A percentile compares a stretch with the other conserved stretches of the same genome.
Evolutionary conservation across 1,140 invertebrate genomes (phyloP).

Genomic region (Alviniconcha marisindica): DNA sequence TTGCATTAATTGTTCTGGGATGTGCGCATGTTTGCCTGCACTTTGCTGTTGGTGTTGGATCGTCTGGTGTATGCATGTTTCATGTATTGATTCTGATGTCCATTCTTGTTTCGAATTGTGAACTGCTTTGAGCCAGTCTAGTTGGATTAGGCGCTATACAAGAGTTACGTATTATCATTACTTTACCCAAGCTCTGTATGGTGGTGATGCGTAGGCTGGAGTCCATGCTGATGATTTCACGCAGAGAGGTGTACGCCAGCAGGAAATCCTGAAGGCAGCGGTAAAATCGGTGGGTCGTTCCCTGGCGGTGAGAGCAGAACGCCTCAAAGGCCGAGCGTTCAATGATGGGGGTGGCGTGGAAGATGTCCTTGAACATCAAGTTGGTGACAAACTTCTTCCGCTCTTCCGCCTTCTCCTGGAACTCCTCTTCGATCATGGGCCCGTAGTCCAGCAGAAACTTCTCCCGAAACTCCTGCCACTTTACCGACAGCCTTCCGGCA

Average conservation of each 20-base stretch:
- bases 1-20: too few species aligned
- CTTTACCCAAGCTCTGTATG: conserved; percentile 67
- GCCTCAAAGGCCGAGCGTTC: conserved; percentile 52
- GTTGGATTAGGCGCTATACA: too few species aligned
- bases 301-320: conserved; percentile 53
- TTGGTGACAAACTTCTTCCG: conserved; percentile 57
- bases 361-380: conserved; percentile 67
- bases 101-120: too few species aligned
- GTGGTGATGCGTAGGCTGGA: conserved; percentile 63
- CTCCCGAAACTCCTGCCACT: conserved; percentile 58
- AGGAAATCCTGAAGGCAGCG: conserved; percentile 58
- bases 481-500: conserved; percentile 30
- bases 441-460: conserved; percentile 63
- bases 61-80: too few species aligned
- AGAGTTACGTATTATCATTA: too few species aligned
- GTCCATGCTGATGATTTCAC: conserved; percentile 68
- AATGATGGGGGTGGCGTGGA: conserved; percentile 52
- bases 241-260: conserved; percentile 60
- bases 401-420: conserved; percentile 53
- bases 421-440: conserved; percentile 50
- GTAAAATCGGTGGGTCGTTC: conserved; percentile 60
- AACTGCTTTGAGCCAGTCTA: too few species aligned
- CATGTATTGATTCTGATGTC: too few species aligned
- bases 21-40: too few species aligned
- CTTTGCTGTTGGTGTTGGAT: too few species aligned